Evolutionary conservation across 1,140 invertebrate species (phyloP), one percentile per base, ranked within the genome.

Genomic region (Scaptomyza montana): DNA sequence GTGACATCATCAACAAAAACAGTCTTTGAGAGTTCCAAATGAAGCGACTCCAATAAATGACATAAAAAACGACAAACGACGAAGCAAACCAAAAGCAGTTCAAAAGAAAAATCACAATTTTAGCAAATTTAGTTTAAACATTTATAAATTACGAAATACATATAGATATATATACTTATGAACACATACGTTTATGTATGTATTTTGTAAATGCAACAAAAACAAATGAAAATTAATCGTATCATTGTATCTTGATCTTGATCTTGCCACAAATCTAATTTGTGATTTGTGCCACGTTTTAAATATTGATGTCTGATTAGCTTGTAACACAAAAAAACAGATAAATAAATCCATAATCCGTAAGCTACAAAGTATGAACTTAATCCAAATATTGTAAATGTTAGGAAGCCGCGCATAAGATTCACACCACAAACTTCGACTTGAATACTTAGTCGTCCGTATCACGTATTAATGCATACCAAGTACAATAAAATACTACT

Each of bases 221-320:
- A 61, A 50, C 74, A 80, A 68, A 61, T 10, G 30, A 72, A 85
- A 87, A 87, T 71, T 71, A 87, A 86, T 86, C 81, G 84, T 86
- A 86, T 86, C 82, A 87, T 82, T 87, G 84, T 86, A 86, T 89
- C 82, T 86, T 79, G 82, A 86, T 86, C 81, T 86, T 87, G 82
- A 86, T 86, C 82, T 86, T 87, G 82, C 78, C 72, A 86, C 82
- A 86, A 86, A 86, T 86, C 82, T 86, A 75, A 89, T 74, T 86
- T 86, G 82, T 86, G 84, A 89, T 89, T 89, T 89, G 84, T 89
- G 84, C 84, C 85, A 89, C 84, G 76, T 89, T 89, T 89, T 89
- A 84, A 89, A 89, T 89, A 89, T 89, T 78, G 84, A 89, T 89
- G 84, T 89, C 84, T 89, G 84, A 89, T 74, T 89, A 89, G 84